Percentiles rank a stretch among this genome's conserved stretches.
Conservation (phyloP, 2,113 vertebrate species). For the Cyprinodon tularosa region DNA sequence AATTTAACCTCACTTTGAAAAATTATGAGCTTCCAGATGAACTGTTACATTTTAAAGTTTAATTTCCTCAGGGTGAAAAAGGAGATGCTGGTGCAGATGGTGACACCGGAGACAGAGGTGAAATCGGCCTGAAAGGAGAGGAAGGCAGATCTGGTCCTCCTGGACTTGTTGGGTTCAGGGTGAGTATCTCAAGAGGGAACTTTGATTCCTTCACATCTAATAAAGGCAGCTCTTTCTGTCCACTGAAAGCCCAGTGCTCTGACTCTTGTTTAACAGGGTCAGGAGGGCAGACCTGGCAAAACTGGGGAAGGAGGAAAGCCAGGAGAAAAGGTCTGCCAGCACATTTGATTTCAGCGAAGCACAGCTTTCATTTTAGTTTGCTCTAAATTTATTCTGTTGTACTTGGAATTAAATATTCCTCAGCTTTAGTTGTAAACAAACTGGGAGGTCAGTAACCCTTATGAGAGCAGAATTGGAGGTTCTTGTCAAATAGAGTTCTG, state of each 20-base stretch:
- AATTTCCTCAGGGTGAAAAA: conserved; percentile 87
- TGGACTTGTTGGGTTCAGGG: conserved; percentile 89
- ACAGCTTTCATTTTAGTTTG: conserved; percentile 3
- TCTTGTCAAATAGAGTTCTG: conserved; percentile 24
- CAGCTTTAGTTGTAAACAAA: conserved; percentile 26
- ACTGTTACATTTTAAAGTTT: neutral
- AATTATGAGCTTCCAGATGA: neutral
- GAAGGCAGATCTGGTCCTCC: conserved; percentile 85
- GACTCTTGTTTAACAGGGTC: conserved; percentile 81
- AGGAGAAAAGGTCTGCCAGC: conserved; percentile 87
- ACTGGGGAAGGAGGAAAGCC: conserved; percentile 89
- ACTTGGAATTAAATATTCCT: conserved; percentile 5
- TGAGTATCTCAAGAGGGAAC: conserved; percentile 71
- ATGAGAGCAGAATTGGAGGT: neutral
- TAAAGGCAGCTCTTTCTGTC: conserved; percentile 30
- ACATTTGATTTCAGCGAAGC: conserved; percentile 14
- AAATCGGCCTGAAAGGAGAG: conserved; percentile 87
- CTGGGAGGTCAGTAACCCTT: neutral
- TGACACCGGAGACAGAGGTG: conserved; percentile 86
- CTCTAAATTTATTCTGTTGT: conserved; percentile 15
- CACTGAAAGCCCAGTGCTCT: conserved; percentile 16
- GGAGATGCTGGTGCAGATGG: conserved; percentile 89
- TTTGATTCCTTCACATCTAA: conserved; percentile 17
- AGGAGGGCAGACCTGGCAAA: conserved; percentile 92
- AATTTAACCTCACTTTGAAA: neutral